These are phyloP conservation scores for Podabrus alpinus DNA, from an alignment of 2,888 invertebrate species.

Conservation along the genomic window DNA sequence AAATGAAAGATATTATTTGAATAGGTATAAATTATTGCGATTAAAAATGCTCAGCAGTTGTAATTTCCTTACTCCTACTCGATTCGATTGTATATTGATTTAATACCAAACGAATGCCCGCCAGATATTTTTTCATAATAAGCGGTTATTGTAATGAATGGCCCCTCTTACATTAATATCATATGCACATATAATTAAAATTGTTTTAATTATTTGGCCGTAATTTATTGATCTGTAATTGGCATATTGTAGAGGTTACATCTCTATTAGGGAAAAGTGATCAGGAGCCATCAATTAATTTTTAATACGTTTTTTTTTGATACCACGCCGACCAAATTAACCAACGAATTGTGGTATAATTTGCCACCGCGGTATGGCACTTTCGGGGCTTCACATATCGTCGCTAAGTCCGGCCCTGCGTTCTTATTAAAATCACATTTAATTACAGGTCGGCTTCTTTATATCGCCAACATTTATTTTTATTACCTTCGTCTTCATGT, in stretches of 20 bases:
- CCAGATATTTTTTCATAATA: neutral
- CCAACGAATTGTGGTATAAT: too few relatives aligned
- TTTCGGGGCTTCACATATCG: neutral
- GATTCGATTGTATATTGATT: neutral
- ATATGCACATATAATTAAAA: neutral
- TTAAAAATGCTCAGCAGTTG: neutral
- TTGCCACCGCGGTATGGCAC: neutral
- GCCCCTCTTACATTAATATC: neutral
- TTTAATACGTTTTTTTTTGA: neutral
- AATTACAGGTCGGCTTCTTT: neutral
- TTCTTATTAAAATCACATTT: neutral
- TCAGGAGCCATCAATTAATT: neutral
- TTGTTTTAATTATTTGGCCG: neutral
- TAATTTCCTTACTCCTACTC: neutral
- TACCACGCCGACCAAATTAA: too few relatives aligned
- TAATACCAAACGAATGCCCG: neutral
- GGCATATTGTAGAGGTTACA: neutral
- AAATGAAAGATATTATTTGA: neutral
- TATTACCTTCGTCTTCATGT: neutral
- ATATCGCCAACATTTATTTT: neutral
- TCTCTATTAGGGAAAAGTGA: neutral
- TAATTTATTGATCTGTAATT: neutral
- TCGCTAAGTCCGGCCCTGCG: neutral
- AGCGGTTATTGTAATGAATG: neutral
- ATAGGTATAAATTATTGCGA: neutral